A percentile compares a stretch with the other conserved stretches of the same genome.
Conservation (phyloP, 2,888 invertebrate species). For the Branchipolynoe longqiensis region DNA sequence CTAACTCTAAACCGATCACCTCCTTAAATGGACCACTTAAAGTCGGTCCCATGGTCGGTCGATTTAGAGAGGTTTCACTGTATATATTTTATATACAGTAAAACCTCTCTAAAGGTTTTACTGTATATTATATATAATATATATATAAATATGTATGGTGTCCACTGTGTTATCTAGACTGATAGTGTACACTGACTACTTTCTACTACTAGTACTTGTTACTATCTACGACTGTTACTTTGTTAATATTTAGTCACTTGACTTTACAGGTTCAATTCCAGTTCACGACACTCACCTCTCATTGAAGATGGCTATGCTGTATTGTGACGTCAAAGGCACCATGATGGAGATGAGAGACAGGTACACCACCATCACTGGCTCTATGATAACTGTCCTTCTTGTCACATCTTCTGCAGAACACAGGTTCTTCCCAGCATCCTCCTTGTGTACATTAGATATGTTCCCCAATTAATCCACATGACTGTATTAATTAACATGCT, state of each 20-base stretch:
- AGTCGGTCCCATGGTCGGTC: no score
- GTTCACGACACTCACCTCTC: not conserved
- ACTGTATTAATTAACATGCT: no score
- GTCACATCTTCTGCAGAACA: no score
- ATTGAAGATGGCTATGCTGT: conserved; percentile 27
- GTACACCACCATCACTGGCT: conserved; percentile 11
- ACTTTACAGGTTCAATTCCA: not conserved
- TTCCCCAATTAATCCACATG: no score
- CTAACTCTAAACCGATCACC: no score
- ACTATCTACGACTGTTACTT: not conserved
- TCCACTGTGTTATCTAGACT: not conserved
- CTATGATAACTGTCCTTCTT: conserved; percentile 1
- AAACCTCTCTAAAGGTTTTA: not conserved
- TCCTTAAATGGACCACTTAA: not conserved
- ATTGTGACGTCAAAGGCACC: conserved; percentile 6
- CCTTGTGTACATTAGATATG: no score
- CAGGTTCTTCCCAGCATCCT: no score
- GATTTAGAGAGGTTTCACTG: no score
- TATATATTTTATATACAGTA: no score
- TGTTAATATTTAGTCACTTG: not conserved
- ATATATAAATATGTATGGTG: not conserved
- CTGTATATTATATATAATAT: not conserved
- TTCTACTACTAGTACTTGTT: not conserved
- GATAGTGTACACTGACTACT: not conserved
- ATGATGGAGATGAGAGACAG: not conserved